Conservation (phyloP, 2,113 vertebrate species). For the Podilymbus podiceps region DNA sequence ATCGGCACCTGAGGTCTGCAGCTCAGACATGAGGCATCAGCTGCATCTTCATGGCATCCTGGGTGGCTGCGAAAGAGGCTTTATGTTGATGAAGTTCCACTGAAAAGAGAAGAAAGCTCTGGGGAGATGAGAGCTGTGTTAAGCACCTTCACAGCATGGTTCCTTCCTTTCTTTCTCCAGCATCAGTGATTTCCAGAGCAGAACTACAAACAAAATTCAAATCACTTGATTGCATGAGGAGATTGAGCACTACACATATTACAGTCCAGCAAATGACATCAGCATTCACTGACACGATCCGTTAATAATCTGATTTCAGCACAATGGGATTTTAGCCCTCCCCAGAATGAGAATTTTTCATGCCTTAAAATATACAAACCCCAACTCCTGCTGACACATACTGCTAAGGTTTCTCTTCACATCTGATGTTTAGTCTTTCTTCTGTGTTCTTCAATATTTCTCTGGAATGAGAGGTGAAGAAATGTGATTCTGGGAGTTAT, state of each 20-base stretch:
- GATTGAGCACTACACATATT: neutral
- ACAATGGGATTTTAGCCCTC: neutral
- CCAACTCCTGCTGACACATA: neutral
- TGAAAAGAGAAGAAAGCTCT: neutral
- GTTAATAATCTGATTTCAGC: neutral
- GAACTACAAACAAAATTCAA: neutral
- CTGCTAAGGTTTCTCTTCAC: neutral
- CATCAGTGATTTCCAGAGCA: neutral
- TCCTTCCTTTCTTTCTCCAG: neutral
- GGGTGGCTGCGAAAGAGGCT: neutral
- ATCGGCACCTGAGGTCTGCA: neutral
- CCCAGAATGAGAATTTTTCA: neutral
- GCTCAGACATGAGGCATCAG: neutral
- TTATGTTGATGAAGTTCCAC: neutral
- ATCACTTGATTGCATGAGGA: neutral
- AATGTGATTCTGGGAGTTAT: neutral
- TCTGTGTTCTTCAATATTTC: neutral
- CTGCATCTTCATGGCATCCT: neutral
- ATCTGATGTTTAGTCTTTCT: neutral
- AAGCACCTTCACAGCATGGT: neutral
- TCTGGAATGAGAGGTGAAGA: neutral
- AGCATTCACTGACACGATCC: neutral
- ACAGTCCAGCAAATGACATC: neutral
- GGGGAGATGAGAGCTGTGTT: neutral
- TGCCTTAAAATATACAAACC: neutral